Evolutionary conservation across 2,113 vertebrate species (phyloP), one percentile per base, ranked within the genome.

Genomic region (Ciconia maguari): DNA sequence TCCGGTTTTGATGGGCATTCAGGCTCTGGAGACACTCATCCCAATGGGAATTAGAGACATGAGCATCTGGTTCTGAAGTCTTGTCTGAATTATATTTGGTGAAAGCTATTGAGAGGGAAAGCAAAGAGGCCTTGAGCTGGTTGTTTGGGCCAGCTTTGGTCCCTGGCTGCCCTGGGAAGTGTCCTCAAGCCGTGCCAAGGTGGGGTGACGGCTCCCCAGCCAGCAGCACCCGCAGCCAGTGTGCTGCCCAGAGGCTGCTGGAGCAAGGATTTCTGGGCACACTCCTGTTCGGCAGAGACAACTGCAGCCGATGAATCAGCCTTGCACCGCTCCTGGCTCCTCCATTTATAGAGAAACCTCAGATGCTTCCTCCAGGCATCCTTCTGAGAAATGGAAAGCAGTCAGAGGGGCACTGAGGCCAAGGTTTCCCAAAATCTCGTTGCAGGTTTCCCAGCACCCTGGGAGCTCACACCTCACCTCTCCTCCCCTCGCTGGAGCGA

Each of bases 211-310:
- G 24, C 46, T 36, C 29, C 25, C 4, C 34, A 82, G 96, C 41
- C 3, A 8, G 29, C 32, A 25, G 66, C 1, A 7, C 29, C 61
- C 2, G 0, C 49, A 54, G 60, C 17, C 34, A 34, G 34, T 1
- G 6, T 54, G 41, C 34, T 68, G n/a, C 36, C 54, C 1, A 2
- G 21, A 4, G 29, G 13, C 42, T 79, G 27, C 30, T 8, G 48
- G 55, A 65, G 46, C 58, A 0, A 10, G 81, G 34, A 1, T 16
- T 29, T 57, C 42, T 88, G 46, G 49, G 14, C 60, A n/a, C 1
- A 0, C 29, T 62, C 19, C 48, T 13, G 13, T 2, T 26, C 0
- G 1, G 41, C 46, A 38, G 32, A 36, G 51, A 5, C 0, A 3
- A 9, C 16, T 10, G 32, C 16, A 19, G 44, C 6, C 0, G 1